phyloP scores from a whole-genome alignment of 2,888 invertebrate genomes.

The Coecobrya sp. region DNA sequence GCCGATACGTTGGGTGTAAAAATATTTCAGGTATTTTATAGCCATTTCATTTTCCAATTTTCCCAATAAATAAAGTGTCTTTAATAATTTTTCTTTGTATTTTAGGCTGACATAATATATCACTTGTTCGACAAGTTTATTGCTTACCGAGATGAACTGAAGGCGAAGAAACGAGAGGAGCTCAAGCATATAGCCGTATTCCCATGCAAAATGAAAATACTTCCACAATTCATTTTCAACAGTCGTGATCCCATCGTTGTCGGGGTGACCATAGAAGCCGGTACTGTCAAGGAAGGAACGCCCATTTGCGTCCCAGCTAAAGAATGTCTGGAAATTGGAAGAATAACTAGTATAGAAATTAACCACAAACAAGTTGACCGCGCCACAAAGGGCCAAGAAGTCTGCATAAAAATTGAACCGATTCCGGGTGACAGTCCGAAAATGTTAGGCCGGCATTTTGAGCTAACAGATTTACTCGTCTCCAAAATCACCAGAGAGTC shows the following conservation, averaged over 20 bases:
- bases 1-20: constrained; percentile 97
- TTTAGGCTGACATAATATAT: constrained; percentile 99
- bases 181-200: constrained; percentile 99
- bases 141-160: constrained; percentile 96
- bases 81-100: background rate
- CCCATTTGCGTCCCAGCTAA: constrained; percentile 99
- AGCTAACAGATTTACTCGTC: constrained; percentile 97
- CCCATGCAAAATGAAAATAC: constrained; percentile 96
- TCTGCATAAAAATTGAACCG: constrained; percentile 98
- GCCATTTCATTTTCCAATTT: background rate
- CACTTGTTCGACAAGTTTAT: constrained; percentile 99
- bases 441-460: constrained; percentile 99
- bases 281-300: constrained; percentile 98
- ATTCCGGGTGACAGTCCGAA: constrained; percentile 99
- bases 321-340: constrained; percentile 98
- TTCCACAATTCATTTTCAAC: constrained; percentile 98
- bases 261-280: constrained; percentile 98
- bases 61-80: no score
- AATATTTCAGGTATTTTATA: constrained; percentile 91
- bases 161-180: constrained; percentile 96
- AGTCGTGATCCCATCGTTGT: constrained; percentile 99
- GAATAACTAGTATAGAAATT: constrained; percentile 97
- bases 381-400: constrained; percentile 98
- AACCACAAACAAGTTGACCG: constrained; percentile 98
- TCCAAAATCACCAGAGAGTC: constrained; percentile 99